These are phyloP conservation scores for Cenopis cana DNA, from an alignment of 2,888 invertebrate genomes.

Conservation along the genomic window DNA sequence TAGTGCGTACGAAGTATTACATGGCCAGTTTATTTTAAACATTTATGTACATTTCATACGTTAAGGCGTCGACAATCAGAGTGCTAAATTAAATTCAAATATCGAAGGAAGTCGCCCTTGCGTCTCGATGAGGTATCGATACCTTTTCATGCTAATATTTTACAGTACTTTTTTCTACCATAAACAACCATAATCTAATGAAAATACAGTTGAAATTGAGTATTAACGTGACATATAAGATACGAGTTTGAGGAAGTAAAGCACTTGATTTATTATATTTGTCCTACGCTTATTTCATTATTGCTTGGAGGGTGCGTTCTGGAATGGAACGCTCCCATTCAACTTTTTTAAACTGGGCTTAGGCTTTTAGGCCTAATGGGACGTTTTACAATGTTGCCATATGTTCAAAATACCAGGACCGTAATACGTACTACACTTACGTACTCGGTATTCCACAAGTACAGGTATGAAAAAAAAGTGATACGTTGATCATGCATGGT, in stretches of 20 bases:
- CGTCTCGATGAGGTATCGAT: conserved; percentile 64
- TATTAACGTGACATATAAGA: background rate
- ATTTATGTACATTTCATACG: conserved; percentile 45
- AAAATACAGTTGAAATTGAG: background rate
- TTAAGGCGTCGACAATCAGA: conserved; percentile 72
- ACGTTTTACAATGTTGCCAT: conserved; percentile 10
- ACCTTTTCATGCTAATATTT: background rate
- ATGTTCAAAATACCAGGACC: conserved; percentile 2
- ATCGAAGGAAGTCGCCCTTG: conserved; percentile 82
- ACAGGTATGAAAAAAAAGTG: too few relatives aligned
- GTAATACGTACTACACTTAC: too few relatives aligned
- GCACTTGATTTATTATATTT: conserved; percentile 82
- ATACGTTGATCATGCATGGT: too few relatives aligned
- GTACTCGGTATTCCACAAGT: too few relatives aligned
- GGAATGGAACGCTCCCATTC: conserved; percentile 60
- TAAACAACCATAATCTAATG: background rate
- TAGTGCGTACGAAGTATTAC: too few relatives aligned
- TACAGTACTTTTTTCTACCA: background rate
- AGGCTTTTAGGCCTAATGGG: conserved; percentile 32
- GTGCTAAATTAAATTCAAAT: conserved; percentile 84
- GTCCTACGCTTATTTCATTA: conserved; percentile 84
- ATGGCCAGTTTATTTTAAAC: background rate
- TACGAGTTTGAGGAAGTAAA: conserved; percentile 20
- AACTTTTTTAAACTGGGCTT: conserved; percentile 39
- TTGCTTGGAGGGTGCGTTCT: conserved; percentile 63